Percentiles rank a stretch among this genome's conserved stretches.
Evolutionary conservation across 2,113 vertebrate genomes (phyloP).

Genomic region (Rhadina sibilatrix): DNA sequence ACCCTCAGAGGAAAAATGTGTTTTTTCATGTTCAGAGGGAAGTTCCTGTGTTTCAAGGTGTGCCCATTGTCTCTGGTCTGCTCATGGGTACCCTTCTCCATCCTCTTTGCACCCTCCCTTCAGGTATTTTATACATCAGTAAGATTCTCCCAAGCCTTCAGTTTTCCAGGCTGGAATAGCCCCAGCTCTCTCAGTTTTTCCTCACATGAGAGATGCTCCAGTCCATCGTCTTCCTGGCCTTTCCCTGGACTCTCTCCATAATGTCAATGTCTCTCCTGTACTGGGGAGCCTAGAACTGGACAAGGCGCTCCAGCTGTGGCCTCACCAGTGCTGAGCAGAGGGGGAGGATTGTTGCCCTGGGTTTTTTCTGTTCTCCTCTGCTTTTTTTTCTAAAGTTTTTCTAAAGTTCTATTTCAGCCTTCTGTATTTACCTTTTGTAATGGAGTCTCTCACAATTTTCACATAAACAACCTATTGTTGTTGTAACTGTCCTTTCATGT

Average conservation of each 20-base stretch:
- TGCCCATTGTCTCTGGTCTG: not conserved
- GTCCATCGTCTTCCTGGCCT: accelerated
- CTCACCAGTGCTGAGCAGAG: not conserved
- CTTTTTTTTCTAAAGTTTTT: too few species aligned
- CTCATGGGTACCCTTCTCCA: not conserved
- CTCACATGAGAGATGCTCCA: not conserved
- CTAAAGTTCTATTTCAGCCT: too few species aligned
- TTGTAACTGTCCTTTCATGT: too few species aligned
- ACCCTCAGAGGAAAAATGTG: not conserved
- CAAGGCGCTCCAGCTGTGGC: not conserved
- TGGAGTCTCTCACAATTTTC: too few species aligned
- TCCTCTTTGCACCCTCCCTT: not conserved
- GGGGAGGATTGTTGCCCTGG: not conserved
- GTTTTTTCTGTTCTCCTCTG: too few species aligned
- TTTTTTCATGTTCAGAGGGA: not conserved
- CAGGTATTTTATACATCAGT: not conserved
- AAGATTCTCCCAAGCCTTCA: not conserved
- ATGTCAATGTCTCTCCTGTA: not conserved
- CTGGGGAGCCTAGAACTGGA: not conserved
- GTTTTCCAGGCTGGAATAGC: not conserved
- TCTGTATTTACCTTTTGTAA: too few species aligned
- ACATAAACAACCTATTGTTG: too few species aligned
- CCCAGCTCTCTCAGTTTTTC: not conserved
- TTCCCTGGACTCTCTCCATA: not conserved
- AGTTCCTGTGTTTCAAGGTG: not conserved